phyloP scores from a whole-genome alignment of 2,888 invertebrate species.

The Meliscaeva auricollis region DNA sequence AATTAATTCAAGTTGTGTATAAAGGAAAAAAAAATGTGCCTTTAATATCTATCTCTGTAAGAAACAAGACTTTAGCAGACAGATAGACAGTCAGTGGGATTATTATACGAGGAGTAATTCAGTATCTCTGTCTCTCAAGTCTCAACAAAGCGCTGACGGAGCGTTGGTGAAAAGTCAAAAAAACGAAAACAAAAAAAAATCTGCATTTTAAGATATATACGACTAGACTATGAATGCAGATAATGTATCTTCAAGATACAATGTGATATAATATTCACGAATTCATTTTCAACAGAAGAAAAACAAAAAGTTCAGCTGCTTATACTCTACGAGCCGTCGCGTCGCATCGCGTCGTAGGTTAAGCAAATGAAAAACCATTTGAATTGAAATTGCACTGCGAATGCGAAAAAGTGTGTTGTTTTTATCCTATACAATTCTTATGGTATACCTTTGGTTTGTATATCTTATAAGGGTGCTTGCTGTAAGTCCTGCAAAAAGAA shows the following conservation, averaged over 20 bases:
- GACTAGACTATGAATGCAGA: conserved; percentile 77
- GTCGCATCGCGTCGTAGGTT: background rate
- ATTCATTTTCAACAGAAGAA: conserved; percentile 52
- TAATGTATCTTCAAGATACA: conserved; percentile 76
- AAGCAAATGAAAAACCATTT: conserved; percentile 59
- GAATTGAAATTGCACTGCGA: conserved; percentile 52
- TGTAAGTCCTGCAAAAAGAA: conserved; percentile 45
- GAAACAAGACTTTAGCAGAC: background rate
- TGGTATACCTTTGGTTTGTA: background rate
- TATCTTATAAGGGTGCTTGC: conserved; percentile 55
- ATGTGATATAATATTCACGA: conserved; percentile 63
- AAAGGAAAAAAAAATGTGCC: too few species aligned
- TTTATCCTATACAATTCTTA: conserved; percentile 39
- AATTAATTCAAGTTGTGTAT: conserved; percentile 32
- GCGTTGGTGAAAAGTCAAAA: conserved; percentile 1
- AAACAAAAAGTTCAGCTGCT: conserved; percentile 56
- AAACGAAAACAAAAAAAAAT: conserved; percentile 55
- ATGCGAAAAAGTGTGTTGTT: conserved; percentile 58
- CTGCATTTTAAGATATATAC: conserved; percentile 77
- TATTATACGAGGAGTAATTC: background rate
- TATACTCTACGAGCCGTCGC: background rate
- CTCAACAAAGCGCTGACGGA: conserved; percentile 13
- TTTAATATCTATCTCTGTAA: too few species aligned
- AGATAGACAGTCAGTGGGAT: conserved; percentile 26
- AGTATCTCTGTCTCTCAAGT: background rate